Evolutionary conservation across 1,140 invertebrate genomes (phyloP).

Genomic region (Cherax destructor): DNA sequence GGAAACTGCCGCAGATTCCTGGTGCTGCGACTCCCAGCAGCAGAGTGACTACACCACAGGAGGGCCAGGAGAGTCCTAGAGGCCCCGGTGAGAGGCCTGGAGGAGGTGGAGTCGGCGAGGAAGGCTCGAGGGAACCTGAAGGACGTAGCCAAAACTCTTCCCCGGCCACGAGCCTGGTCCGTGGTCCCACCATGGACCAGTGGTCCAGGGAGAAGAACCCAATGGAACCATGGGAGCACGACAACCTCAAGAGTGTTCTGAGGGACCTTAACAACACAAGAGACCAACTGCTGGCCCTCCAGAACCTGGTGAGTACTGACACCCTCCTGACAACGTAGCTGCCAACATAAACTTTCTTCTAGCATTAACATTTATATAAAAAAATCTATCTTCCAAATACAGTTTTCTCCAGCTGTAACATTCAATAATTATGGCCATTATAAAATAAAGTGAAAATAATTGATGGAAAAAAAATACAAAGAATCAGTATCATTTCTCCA

Average conservation of each 20-base stretch:
- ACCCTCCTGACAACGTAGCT: too few species aligned
- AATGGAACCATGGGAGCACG: slow-evolving; percentile 57
- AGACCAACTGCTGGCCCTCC: slow-evolving; percentile 74
- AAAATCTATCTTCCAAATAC: too few species aligned
- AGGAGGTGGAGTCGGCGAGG: slow-evolving; percentile 26
- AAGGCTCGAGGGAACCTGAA: slow-evolving; percentile 71
- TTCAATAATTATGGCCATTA: too few species aligned
- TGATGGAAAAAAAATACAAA: too few species aligned
- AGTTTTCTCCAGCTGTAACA: too few species aligned
- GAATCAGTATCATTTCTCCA: too few species aligned
- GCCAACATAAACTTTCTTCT: too few species aligned
- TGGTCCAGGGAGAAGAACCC: slow-evolving; percentile 64
- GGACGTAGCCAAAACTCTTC: slow-evolving; percentile 72
- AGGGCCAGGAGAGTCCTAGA: slow-evolving; percentile 34
- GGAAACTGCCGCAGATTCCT: slow-evolving; percentile 71
- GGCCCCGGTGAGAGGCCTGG: slow-evolving; percentile 1
- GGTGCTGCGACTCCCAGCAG: slow-evolving; percentile 32
- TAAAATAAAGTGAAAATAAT: too few species aligned
- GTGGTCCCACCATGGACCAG: slow-evolving; percentile 65
- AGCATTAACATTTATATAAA: too few species aligned
- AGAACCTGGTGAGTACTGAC: slow-evolving; percentile 74
- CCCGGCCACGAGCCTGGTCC: slow-evolving; percentile 69
- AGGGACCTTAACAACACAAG: slow-evolving; percentile 73
- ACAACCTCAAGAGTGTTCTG: slow-evolving; percentile 70
- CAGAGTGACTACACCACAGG: slow-evolving; percentile 45